phyloP scores from a whole-genome alignment of 1,140 invertebrate genomes.

The Sarcophaga bullata region DNA sequence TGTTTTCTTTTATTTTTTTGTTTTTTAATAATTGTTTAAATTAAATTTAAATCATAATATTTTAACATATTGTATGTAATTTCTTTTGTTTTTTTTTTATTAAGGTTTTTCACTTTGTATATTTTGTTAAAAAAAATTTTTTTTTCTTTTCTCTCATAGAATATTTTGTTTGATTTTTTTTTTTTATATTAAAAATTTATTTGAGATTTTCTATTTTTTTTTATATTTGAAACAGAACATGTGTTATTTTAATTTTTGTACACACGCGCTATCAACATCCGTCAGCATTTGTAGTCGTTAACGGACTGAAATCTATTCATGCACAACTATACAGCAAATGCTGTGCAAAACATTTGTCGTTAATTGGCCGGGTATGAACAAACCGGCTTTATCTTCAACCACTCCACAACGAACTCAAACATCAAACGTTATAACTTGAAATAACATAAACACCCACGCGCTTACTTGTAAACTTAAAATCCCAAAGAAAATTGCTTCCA shows the following conservation, averaged over 20 bases:
- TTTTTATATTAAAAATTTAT: not conserved
- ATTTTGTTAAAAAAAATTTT: no score
- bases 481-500: no score
- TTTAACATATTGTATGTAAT: conserved; percentile 12
- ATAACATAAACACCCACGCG: not conserved
- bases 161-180: not conserved
- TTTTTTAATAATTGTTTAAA: not conserved
- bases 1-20: not conserved
- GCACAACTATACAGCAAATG: conserved; percentile 22
- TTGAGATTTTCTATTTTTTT: not conserved
- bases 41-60: not conserved
- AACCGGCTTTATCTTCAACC: conserved; percentile 11
- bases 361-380: not conserved
- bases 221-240: conserved; percentile 7
- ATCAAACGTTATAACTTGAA: not conserved
- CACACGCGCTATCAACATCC: conserved; percentile 25
- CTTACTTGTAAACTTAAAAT: no score
- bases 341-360: conserved; percentile 19
- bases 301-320: conserved; percentile 8
- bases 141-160: no score
- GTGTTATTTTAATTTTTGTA: conserved; percentile 4
- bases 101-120: no score
- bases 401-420: conserved; percentile 2
- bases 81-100: no score
- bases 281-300: conserved; percentile 21